A percentile compares a stretch with the other conserved stretches of the same genome.
Conservation (phyloP, 1,140 invertebrate species). For the Brachionus asplanchnoidis region DNA sequence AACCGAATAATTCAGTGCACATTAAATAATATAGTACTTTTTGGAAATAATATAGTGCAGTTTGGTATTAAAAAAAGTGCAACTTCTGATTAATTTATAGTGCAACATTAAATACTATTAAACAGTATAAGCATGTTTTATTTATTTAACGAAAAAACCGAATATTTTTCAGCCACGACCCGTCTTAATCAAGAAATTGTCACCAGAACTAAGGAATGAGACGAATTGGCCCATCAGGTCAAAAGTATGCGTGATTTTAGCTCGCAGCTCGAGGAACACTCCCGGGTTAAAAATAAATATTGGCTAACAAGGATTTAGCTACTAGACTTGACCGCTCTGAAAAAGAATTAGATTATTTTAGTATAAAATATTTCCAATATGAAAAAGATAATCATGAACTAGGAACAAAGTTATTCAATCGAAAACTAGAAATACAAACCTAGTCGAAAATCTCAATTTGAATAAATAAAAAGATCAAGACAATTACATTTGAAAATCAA, state of each 20-base stretch:
- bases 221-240: not conserved
- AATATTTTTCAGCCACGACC: too few relatives aligned
- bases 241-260: not conserved
- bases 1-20: too few relatives aligned
- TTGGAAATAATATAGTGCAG: too few relatives aligned
- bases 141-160: too few relatives aligned
- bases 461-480: conserved; percentile 32
- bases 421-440: not conserved
- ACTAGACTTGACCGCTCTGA: not conserved
- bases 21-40: too few relatives aligned
- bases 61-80: too few relatives aligned
- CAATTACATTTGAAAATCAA: conserved; percentile 34
- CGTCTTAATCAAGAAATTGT: not conserved
- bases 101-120: too few relatives aligned
- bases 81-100: too few relatives aligned
- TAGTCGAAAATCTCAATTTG: conserved; percentile 25
- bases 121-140: too few relatives aligned
- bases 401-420: conserved; percentile 14
- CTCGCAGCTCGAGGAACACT: not conserved
- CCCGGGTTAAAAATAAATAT: conserved; percentile 15
- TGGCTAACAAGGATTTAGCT: not conserved
- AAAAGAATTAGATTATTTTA: not conserved
- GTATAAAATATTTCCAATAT: not conserved
- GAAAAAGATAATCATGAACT: conserved; percentile 25
- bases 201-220: not conserved